These are phyloP conservation scores for Lucilia cuprina DNA, from an alignment of 1,140 invertebrate genomes.

Conservation along the genomic window DNA sequence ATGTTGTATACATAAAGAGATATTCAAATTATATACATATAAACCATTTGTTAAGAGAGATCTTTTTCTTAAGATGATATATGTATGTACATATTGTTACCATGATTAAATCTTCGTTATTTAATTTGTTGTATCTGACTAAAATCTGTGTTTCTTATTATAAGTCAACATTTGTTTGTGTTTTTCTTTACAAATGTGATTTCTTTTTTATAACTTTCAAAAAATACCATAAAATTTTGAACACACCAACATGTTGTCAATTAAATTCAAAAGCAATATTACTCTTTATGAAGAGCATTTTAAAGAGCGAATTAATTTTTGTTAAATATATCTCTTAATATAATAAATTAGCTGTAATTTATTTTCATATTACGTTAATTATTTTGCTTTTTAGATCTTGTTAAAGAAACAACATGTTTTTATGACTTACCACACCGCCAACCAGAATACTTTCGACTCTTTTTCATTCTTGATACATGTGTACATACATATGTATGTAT, in stretches of 20 bases:
- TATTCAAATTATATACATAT: too few species aligned
- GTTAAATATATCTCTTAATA: not conserved
- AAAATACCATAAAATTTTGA: not conserved
- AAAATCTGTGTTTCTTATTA: too few species aligned
- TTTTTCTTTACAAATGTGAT: too few species aligned
- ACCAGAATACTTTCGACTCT: not conserved
- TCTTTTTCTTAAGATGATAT: too few species aligned
- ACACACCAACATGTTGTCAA: not conserved
- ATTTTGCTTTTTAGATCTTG: constrained; percentile 16
- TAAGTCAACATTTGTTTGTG: too few species aligned
- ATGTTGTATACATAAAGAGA: too few species aligned
- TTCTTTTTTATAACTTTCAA: too few species aligned
- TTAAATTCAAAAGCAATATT: not conserved
- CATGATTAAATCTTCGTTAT: too few species aligned
- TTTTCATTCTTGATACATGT: not conserved
- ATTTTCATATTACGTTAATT: not conserved
- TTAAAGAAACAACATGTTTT: not conserved
- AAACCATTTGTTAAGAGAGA: too few species aligned
- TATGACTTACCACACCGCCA: not conserved
- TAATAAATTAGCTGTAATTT: not conserved
- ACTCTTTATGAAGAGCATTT: not conserved
- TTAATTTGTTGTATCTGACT: too few species aligned
- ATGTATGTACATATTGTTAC: too few species aligned
- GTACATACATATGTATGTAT: too few species aligned
- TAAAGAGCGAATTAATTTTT: not conserved